Evolutionary conservation across 1,140 invertebrate genomes (phyloP).

Genomic region (Hycleus cichorii): DNA sequence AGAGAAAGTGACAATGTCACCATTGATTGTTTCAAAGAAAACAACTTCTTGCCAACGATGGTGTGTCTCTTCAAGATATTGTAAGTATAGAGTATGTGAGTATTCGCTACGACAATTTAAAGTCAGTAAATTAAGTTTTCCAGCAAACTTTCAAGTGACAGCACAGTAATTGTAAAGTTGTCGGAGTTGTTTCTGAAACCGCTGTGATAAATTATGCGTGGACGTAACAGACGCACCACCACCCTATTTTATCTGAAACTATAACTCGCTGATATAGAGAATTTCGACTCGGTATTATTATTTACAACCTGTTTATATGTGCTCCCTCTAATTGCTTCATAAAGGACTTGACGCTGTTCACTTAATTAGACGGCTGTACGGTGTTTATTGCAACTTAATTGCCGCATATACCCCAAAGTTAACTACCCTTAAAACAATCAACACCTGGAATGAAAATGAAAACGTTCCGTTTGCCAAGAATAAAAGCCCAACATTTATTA

Average conservation of each 20-base stretch:
- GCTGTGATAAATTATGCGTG: constrained; percentile 14
- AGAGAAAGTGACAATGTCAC: too few species aligned
- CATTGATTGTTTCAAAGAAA: too few species aligned
- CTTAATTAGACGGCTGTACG: constrained; percentile 11
- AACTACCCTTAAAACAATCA: too few species aligned
- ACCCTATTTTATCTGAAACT: not conserved
- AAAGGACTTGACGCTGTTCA: constrained; percentile 8
- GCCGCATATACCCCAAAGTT: too few species aligned
- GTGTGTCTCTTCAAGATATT: too few species aligned
- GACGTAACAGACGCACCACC: constrained; percentile 1
- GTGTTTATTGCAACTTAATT: constrained; percentile 1
- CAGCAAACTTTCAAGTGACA: constrained; percentile 14
- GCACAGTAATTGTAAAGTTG: constrained; percentile 14
- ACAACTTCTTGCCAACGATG: too few species aligned
- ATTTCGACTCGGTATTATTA: constrained; percentile 3
- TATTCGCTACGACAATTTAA: constrained; percentile 8
- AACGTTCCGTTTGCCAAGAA: too few species aligned
- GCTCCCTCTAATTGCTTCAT: constrained; percentile 7
- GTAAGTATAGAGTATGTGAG: too few species aligned
- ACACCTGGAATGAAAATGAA: too few species aligned
- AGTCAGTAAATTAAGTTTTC: constrained; percentile 16
- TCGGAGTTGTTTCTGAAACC: constrained; percentile 12
- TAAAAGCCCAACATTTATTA: too few species aligned
- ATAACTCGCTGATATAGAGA: too few species aligned
- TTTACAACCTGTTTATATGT: constrained; percentile 15